phyloP scores from a whole-genome alignment of 2,113 vertebrate species.

The Elachura formosa region DNA sequence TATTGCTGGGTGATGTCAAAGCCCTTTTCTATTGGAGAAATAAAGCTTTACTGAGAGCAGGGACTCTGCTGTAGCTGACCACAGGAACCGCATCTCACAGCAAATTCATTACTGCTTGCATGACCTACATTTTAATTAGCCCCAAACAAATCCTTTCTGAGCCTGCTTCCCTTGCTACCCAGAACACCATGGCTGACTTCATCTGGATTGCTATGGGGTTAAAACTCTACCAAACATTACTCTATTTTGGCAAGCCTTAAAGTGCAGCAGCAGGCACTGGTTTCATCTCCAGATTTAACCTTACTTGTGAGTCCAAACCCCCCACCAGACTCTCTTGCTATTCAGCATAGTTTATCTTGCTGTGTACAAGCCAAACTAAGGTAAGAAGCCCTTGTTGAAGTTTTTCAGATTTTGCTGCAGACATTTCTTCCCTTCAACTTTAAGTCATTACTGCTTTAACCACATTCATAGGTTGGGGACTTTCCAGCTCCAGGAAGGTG shows the following conservation, averaged over 20 bases:
- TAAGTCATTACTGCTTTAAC: neutral
- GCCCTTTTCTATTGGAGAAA: neutral
- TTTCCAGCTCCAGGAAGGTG: neutral
- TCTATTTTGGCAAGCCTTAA: neutral
- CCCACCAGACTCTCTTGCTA: neutral
- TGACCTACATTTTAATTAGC: slow-evolving; percentile 52
- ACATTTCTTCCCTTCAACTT: neutral
- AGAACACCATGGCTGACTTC: neutral
- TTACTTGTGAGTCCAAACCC: neutral
- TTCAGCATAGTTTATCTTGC: neutral
- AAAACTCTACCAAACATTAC: neutral
- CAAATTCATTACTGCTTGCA: slow-evolving; percentile 8
- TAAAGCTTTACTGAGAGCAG: neutral
- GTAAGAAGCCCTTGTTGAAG: neutral
- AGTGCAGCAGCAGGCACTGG: neutral
- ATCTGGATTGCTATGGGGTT: neutral
- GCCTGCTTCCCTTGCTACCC: neutral
- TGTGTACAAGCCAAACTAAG: neutral
- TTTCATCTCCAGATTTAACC: neutral
- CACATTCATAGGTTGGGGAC: neutral
- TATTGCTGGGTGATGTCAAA: neutral
- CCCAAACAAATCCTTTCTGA: slow-evolving; percentile 44
- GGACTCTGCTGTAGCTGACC: neutral
- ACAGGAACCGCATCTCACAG: neutral
- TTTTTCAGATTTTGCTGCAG: neutral